Evolutionary conservation across 2,113 vertebrate genomes (phyloP).

Genomic region (Lipophrys pholis): DNA sequence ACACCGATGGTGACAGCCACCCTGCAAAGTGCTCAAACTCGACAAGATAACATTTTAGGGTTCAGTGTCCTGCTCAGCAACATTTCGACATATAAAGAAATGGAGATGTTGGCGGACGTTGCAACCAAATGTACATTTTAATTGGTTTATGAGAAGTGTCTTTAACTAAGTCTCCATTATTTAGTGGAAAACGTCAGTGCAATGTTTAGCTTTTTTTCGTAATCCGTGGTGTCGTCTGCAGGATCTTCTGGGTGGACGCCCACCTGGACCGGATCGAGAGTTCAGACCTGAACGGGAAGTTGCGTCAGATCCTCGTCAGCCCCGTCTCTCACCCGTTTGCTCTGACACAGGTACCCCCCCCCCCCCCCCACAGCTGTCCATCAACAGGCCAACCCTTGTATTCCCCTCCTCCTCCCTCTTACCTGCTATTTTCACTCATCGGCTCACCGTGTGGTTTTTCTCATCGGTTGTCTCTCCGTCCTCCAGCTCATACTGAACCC

Average conservation of each 20-base stretch:
- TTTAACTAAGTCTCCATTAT: too few relatives aligned
- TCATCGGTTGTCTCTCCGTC: constrained; percentile 41
- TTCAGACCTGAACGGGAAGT: constrained; percentile 93
- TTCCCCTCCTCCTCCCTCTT: constrained; percentile 63
- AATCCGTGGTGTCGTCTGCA: constrained; percentile 59
- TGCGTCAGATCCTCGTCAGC: constrained; percentile 93
- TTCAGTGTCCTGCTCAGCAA: too few relatives aligned
- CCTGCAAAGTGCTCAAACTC: too few relatives aligned
- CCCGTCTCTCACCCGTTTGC: constrained; percentile 97
- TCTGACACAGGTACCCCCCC: constrained; percentile 92
- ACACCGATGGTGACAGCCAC: too few relatives aligned
- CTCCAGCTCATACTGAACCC: constrained; percentile 63
- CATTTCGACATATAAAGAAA: too few relatives aligned
- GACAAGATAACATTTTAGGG: too few relatives aligned
- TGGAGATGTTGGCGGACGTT: too few relatives aligned
- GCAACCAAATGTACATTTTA: too few relatives aligned
- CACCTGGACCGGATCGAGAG: constrained; percentile 98
- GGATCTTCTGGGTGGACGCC: constrained; percentile 99
- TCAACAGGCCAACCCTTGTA: constrained; percentile 36
- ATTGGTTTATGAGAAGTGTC: too few relatives aligned
- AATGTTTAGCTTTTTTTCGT: not conserved
- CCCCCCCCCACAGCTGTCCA: constrained; percentile 73
- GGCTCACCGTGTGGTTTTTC: constrained; percentile 60
- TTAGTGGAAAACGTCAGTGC: too few relatives aligned
- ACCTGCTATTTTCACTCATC: constrained; percentile 66